Base-by-base conservation (phyloP, 2,888 invertebrate species). In the Dicycla oo region DNA sequence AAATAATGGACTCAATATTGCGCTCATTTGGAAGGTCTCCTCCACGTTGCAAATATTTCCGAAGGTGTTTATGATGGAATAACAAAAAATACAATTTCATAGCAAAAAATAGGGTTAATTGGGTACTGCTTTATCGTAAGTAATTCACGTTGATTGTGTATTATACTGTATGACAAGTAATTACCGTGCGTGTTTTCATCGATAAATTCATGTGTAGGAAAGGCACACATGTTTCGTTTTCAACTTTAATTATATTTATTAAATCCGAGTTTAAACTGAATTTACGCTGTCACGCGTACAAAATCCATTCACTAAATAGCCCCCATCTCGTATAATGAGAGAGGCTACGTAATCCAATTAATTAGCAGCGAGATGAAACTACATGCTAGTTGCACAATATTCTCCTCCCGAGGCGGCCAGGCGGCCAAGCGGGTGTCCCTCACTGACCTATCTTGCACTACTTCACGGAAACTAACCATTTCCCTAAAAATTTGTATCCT, bases 1-100 rank as follows among this genome's bases (percentile, higher is more conserved):
- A 94, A 95, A 94, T 95, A 95, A 95, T 94, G 89, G 91, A 91
- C 92, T 91, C 90, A 91, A 92, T 92, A 92, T 92, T 91, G 90
- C 86, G 85, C 87, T 90, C 89, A 89, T 93, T 94, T 91, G 87
- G 89, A 89, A 91, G 91, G 92, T 91, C 92, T 88, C 87, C 88
- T 84, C 85, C 88, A 88, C 90, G 90, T 91, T 90, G 87, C 86
- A 88, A 89, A 91, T 92, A 92, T 93, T 91, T 91, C 88, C 78
- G 86, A 86, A 92, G 91, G 92, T 91, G 93, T 91, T 91, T 92
- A 91, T 89, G 90, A 88, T 86, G 87, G 86, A 86, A 88, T 87
- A 83, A 88, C 87, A 87, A 83, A 87, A 86, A 80, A 77, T 83
- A 75, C 77, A 83, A 84, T 90, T 86, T 74, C 70, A 79, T 73